Base-by-base conservation (phyloP, 2,113 vertebrate genomes). In the Campylomormyrus numenius region DNA sequence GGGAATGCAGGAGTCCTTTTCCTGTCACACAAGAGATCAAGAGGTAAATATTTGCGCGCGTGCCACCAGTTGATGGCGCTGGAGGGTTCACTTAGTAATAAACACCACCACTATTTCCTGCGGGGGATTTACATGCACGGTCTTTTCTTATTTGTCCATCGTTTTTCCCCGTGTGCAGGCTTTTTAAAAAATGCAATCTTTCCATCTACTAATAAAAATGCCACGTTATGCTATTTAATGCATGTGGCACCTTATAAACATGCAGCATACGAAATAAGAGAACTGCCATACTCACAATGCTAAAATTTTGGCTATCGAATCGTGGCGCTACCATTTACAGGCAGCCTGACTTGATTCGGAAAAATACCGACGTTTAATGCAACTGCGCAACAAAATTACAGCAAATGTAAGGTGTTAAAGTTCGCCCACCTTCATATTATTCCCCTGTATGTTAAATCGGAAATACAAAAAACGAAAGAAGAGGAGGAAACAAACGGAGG, bases 391-490 rank as follows among this genome's bases (percentile, higher is more conserved):
- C 46, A 27, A n/a, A 21, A 50, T 31, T 48, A 46, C 17, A 77
- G 7, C 9, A 48, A 10, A 24, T 10, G 83, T 48, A 85, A 85
- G 2, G 2, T 85, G 83, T 21, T 49, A 39, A 49, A 27, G 21
- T 49, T 48, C 17, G 39, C 84, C 58, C 89, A 90, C 89, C 89
- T 58, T 85, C 62, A 56, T 66, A n/a, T 84, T 27, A 53, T 50
- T 52, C 53, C 45, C 45, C 58, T 39, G 62, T 70, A 88, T 88
- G 53, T 70, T 56, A 62, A 88, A 74, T 49, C 45, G 62, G 24
- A 88, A 88, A 88, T 74, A 45, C 46, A 88, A 77, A 62, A 66
- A 74, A 27, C 70, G 62, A 42, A 80, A 80, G 70, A 77, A 39
- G 74, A 80, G 35, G 35, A 80, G 17, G 42, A 46, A 74, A 86